These are phyloP conservation scores for Chloroclysta siterata DNA, from an alignment of 2,888 invertebrate species.

Conservation along the genomic window DNA sequence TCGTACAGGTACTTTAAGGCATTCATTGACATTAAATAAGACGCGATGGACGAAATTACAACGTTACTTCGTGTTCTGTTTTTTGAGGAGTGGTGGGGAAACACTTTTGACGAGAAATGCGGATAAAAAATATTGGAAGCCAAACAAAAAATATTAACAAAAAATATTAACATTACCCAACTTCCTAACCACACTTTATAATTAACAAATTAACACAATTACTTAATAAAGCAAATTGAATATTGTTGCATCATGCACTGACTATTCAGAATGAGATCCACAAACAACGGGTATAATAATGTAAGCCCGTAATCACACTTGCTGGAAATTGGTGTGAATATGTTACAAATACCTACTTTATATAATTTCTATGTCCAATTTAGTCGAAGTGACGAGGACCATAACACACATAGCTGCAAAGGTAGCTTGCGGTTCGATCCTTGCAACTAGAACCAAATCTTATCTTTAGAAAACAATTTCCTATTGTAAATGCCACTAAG, in stretches of 20 bases:
- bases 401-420: too few relatives aligned
- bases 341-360: too few relatives aligned
- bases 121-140: constrained; percentile 40
- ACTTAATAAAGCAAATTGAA: constrained; percentile 39
- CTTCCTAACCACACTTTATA: constrained; percentile 24
- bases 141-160: too few relatives aligned
- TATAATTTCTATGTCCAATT: too few relatives aligned
- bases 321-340: too few relatives aligned
- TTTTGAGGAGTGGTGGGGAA: constrained; percentile 1
- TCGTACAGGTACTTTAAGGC: neutral
- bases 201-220: constrained; percentile 42
- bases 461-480: too few relatives aligned
- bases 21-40: neutral
- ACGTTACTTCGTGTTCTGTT: neutral
- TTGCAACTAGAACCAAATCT: too few relatives aligned
- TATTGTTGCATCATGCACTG: constrained; percentile 31
- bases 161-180: constrained; percentile 53
- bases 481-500: too few relatives aligned
- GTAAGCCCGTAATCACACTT: neutral
- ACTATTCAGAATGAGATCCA: neutral
- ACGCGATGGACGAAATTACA: neutral
- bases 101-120: constrained; percentile 28
- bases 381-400: too few relatives aligned
- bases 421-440: too few relatives aligned
- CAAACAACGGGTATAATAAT: neutral